phyloP scores from a whole-genome alignment of 2,113 vertebrate genomes.

The Alethe diademata region DNA sequence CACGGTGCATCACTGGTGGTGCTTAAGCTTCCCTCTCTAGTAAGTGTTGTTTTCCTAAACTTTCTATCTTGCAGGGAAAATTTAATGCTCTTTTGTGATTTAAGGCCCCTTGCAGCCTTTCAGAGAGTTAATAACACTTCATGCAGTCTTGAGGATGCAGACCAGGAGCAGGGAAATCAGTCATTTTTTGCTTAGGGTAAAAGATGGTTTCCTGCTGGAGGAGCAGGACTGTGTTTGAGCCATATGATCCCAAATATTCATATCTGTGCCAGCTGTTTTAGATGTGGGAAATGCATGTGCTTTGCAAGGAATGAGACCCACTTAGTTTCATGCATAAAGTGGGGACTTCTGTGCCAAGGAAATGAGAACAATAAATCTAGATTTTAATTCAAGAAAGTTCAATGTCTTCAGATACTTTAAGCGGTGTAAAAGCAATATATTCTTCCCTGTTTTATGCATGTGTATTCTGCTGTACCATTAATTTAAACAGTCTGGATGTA shows the following conservation, averaged over 20 bases:
- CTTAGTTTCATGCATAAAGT: conserved; percentile 1
- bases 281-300: conserved; percentile 46
- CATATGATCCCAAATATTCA: conserved; percentile 17
- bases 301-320: conserved; percentile 46
- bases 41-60: background rate
- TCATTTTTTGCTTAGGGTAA: background rate
- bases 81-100: background rate
- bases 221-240: conserved; percentile 6
- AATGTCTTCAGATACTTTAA: conserved; percentile 21
- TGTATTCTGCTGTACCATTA: conserved; percentile 21
- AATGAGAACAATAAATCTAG: conserved; percentile 26
- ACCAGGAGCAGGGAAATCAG: background rate
- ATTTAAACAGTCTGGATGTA: conserved; percentile 60
- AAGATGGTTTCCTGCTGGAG: conserved; percentile 59
- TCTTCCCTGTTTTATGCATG: background rate
- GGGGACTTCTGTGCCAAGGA: background rate
- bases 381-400: conserved; percentile 6
- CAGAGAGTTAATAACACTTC: background rate
- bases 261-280: conserved; percentile 55
- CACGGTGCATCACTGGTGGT: background rate
- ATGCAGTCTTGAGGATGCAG: background rate
- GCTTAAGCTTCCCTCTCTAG: background rate
- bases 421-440: conserved; percentile 20
- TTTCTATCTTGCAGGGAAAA: background rate
- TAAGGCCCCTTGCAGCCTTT: background rate